phyloP scores from a whole-genome alignment of 2,888 invertebrate species.

The Microctonus aethiopoides region DNA sequence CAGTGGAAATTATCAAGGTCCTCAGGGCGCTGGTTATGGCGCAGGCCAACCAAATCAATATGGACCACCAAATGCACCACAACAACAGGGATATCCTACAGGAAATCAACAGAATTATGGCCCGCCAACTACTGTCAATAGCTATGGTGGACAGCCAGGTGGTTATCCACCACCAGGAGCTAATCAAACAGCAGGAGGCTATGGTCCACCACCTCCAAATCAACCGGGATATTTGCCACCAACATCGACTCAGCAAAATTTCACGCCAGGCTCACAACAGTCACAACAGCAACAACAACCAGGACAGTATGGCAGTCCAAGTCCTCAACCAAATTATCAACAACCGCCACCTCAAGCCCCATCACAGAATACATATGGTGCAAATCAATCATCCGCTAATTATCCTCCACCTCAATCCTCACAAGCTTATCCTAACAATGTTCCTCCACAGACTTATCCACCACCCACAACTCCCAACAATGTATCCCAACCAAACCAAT shows the following conservation, averaged over 20 bases:
- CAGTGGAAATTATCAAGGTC: slow-evolving; percentile 75
- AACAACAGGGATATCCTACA: slow-evolving; percentile 75
- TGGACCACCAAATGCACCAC: slow-evolving; percentile 73
- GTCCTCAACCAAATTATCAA: slow-evolving; percentile 63
- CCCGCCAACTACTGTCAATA: slow-evolving; percentile 61
- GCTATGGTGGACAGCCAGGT: slow-evolving; percentile 64
- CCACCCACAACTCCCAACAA: slow-evolving; percentile 65
- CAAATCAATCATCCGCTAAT: slow-evolving; percentile 61
- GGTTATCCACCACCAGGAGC: slow-evolving; percentile 74
- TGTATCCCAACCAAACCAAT: slow-evolving; percentile 55
- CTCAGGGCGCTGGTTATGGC: slow-evolving; percentile 66
- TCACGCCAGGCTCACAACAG: slow-evolving; percentile 62
- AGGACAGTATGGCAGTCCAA: slow-evolving; percentile 66
- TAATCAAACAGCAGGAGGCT: slow-evolving; percentile 70
- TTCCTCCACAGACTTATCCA: slow-evolving; percentile 64
- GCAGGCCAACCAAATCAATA: slow-evolving; percentile 73
- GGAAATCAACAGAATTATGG: slow-evolving; percentile 70
- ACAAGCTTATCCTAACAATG: slow-evolving; percentile 68
- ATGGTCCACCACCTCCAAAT: slow-evolving; percentile 75
- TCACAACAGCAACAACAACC: slow-evolving; percentile 43
- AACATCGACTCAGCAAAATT: slow-evolving; percentile 65
- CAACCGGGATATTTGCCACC: slow-evolving; percentile 76
- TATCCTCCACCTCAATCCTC: slow-evolving; percentile 65
- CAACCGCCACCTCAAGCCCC: slow-evolving; percentile 52
- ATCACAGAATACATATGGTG: slow-evolving; percentile 61